Evolutionary conservation across 2,888 invertebrate genomes (phyloP).

Genomic region (Schizotus pectinicornis): DNA sequence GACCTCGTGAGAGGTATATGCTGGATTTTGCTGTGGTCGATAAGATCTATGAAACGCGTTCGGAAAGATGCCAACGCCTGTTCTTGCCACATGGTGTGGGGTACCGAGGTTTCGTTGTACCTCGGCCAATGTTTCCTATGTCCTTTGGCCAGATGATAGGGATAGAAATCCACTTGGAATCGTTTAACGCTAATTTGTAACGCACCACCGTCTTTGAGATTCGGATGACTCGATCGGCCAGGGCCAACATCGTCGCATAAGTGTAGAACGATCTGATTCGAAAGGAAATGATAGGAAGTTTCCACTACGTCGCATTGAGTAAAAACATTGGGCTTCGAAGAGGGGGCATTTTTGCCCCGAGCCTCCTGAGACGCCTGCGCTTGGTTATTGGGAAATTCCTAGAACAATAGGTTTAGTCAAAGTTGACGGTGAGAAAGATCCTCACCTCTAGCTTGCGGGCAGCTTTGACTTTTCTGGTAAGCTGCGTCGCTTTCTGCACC

Average conservation of each 20-base stretch:
- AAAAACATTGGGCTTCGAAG: conserved; percentile 68
- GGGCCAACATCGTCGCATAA: conserved; percentile 94
- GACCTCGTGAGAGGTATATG: conserved; percentile 61
- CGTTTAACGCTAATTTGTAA: conserved; percentile 88
- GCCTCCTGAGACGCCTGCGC: conserved; percentile 71
- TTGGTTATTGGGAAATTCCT: conserved; percentile 76
- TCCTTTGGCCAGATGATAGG: conserved; percentile 91
- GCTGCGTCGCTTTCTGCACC: conserved; percentile 79
- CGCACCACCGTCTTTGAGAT: conserved; percentile 88
- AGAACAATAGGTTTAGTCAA: conserved; percentile 5
- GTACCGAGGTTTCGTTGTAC: conserved; percentile 78
- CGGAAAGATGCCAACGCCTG: conserved; percentile 83
- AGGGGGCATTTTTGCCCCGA: conserved; percentile 54
- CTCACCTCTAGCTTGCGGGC: conserved; percentile 78
- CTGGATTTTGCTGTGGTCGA: conserved; percentile 67
- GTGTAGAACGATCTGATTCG: conserved; percentile 93
- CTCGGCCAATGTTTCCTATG: conserved; percentile 91
- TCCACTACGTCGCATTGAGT: conserved; percentile 92
- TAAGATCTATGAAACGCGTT: conserved; percentile 74
- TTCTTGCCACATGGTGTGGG: conserved; percentile 86
- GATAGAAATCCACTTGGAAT: conserved; percentile 93
- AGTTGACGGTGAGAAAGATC: background rate
- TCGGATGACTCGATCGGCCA: conserved; percentile 84
- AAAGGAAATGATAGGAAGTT: conserved; percentile 95
- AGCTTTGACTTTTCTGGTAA: conserved; percentile 82